Evolutionary conservation across 1,140 invertebrate genomes (phyloP).

Genomic region (Stegodyphus dumicola): DNA sequence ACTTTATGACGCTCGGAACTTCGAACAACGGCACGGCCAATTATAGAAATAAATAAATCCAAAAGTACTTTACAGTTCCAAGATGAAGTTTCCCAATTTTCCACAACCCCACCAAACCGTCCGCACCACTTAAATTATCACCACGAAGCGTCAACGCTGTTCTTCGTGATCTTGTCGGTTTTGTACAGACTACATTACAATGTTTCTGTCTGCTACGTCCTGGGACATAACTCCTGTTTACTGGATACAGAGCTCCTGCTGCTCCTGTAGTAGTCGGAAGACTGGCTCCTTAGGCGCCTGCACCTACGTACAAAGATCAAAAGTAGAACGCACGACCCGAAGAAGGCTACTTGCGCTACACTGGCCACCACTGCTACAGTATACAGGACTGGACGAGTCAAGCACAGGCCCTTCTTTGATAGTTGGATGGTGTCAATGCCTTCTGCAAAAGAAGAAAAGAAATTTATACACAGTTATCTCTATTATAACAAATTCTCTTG

Average conservation of each 20-base stretch:
- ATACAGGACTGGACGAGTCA: constrained; percentile 42
- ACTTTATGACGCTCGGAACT: no score
- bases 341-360: constrained; percentile 42
- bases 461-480: no score
- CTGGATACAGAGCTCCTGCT: constrained; percentile 45
- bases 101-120: no score
- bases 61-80: no score
- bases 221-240: constrained; percentile 49
- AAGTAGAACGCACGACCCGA: constrained; percentile 27
- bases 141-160: neutral
- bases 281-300: constrained; percentile 10
- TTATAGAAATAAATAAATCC: no score
- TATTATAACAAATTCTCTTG: no score
- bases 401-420: constrained; percentile 32
- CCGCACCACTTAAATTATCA: neutral
- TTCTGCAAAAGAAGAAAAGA: constrained; percentile 14
- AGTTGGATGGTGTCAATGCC: constrained; percentile 44
- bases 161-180: neutral
- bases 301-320: constrained; percentile 39
- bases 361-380: constrained; percentile 29
- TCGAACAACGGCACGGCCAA: no score
- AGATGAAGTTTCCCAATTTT: no score
- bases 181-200: neutral
- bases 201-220: constrained; percentile 20
- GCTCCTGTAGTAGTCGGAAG: constrained; percentile 4